These are phyloP conservation scores for Leptodactylus fallax DNA, from an alignment of 2,797 vertebrate genomes.

Conservation along the genomic window DNA sequence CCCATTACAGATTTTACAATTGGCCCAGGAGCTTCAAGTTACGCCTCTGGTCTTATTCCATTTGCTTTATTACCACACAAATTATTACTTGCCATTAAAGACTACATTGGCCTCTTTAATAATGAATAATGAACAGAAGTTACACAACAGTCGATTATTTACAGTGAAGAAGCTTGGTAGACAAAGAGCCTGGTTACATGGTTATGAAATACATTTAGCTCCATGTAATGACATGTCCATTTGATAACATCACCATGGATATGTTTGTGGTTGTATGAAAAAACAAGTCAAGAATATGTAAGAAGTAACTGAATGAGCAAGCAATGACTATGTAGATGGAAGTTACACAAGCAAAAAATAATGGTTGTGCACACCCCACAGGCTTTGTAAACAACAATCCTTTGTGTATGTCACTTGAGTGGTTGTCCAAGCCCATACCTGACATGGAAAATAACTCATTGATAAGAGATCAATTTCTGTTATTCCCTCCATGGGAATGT, in stretches of 20 bases:
- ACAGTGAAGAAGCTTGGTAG: not conserved
- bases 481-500: not conserved
- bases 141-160: not conserved
- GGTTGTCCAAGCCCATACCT: not conserved
- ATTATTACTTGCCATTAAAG: no score
- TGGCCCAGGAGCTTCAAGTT: no score
- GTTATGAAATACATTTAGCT: not conserved
- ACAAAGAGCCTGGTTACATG: not conserved
- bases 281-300: not conserved
- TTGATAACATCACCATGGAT: slow-evolving; percentile 27
- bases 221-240: slow-evolving; percentile 10
- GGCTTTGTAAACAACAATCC: not conserved
- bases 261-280: slow-evolving; percentile 12
- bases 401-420: not conserved
- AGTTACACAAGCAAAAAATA: not conserved
- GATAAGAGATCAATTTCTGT: not conserved
- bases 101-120: no score
- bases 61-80: no score
- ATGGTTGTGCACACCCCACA: not conserved
- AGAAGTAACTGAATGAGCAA: not conserved
- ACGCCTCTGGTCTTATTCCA: no score
- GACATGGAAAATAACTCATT: not conserved
- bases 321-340: not conserved
- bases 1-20: no score
- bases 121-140: not conserved